phyloP scores from a whole-genome alignment of 2,797 vertebrate genomes.

The Crocidura indochinensis region DNA sequence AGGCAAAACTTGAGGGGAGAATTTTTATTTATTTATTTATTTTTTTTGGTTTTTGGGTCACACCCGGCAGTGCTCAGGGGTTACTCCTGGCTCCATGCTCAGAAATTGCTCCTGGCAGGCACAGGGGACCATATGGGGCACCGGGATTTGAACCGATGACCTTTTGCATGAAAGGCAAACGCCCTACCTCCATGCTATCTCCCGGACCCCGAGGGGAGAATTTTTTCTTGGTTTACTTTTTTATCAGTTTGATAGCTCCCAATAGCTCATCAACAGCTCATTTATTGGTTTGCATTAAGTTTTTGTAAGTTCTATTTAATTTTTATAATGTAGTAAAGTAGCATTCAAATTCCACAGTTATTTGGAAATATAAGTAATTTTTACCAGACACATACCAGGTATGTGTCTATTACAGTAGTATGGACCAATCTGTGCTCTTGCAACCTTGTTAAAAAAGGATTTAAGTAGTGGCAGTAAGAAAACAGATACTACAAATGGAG shows the following conservation, averaged over 20 bases:
- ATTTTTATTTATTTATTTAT: not conserved
- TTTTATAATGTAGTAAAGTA: not conserved
- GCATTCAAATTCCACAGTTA: not conserved
- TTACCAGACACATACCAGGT: not conserved
- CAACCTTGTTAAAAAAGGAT: too few species aligned
- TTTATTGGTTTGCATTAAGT: not conserved
- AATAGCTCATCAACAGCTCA: not conserved
- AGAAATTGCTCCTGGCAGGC: too few species aligned
- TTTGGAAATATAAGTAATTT: not conserved
- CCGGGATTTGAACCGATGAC: too few species aligned
- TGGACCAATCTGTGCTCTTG: too few species aligned
- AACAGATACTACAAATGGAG: not conserved
- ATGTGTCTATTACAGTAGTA: too few species aligned
- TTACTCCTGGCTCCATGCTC: too few species aligned
- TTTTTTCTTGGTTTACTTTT: too few species aligned
- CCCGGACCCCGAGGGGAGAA: not conserved
- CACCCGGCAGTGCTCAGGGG: too few species aligned
- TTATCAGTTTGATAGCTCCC: too few species aligned
- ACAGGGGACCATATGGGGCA: too few species aligned
- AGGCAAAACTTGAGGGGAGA: not conserved
- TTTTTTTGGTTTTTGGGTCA: not conserved
- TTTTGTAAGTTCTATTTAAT: not conserved
- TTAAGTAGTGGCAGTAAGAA: not conserved
- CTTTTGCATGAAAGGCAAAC: too few species aligned
- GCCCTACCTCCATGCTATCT: too few species aligned